Percentiles rank a stretch among this genome's conserved stretches.
These are phyloP conservation scores for Aspidiotus rigidus DNA, from an alignment of 2,888 invertebrate genomes.

Conservation along the genomic window DNA sequence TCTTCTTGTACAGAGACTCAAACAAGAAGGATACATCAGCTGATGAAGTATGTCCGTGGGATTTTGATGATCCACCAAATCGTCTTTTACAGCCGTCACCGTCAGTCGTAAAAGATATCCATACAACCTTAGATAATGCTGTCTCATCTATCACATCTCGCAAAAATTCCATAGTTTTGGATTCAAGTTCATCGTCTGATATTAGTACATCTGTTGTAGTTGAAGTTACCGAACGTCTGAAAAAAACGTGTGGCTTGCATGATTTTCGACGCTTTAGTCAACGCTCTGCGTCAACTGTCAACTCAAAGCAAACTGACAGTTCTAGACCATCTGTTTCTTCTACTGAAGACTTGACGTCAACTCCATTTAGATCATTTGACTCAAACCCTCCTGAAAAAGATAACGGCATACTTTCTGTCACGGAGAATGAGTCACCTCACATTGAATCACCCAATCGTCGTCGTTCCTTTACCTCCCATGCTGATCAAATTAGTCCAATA, in stretches of 20 bases:
- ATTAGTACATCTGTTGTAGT: constrained; percentile 53
- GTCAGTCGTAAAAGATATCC: constrained; percentile 29
- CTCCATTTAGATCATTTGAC: constrained; percentile 37
- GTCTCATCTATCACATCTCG: constrained; percentile 45
- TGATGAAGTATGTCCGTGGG: constrained; percentile 56
- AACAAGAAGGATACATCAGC: constrained; percentile 38
- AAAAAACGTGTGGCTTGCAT: constrained; percentile 35
- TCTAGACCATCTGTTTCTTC: constrained; percentile 43
- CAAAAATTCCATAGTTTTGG: constrained; percentile 58
- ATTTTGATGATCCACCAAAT: constrained; percentile 38
- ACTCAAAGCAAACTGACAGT: constrained; percentile 42
- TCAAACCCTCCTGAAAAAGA: constrained; percentile 36
- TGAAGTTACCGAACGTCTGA: constrained; percentile 39
- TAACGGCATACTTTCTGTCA: constrained; percentile 39
- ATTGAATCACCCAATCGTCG: constrained; percentile 5
- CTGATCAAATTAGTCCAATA: constrained; percentile 36
- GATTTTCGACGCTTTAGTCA: constrained; percentile 41
- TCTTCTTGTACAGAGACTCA: constrained; percentile 34
- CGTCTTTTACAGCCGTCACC: constrained; percentile 30
- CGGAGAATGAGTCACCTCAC: constrained; percentile 36
- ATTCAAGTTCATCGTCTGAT: constrained; percentile 68
- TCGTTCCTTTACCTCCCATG: constrained; percentile 32
- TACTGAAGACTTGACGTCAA: constrained; percentile 43
- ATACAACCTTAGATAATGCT: constrained; percentile 38
- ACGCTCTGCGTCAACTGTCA: constrained; percentile 45